Evolutionary conservation across 2,797 vertebrate species (phyloP).

Genomic region (Iguana delicatissima): DNA sequence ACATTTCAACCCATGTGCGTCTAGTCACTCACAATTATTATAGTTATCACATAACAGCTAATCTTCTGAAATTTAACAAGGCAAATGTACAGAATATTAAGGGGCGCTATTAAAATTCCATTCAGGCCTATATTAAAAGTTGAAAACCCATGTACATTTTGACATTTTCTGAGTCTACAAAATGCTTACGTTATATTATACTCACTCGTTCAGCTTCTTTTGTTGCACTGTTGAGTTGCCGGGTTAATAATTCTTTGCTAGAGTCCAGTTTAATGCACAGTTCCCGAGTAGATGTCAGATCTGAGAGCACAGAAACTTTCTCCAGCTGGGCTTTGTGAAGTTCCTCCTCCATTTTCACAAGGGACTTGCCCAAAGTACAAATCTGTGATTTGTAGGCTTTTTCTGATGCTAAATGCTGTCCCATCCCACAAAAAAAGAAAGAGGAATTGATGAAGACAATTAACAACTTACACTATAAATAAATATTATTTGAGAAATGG

Average conservation of each 20-base stretch:
- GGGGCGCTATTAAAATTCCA: not conserved
- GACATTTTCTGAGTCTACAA: slow-evolving; percentile 12
- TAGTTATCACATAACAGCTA: not conserved
- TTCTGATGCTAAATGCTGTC: slow-evolving; percentile 77
- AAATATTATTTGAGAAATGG: not conserved
- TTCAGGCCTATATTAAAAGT: not conserved
- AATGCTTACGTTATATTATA: slow-evolving; percentile 46
- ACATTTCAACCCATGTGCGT: not conserved
- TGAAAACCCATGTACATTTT: not conserved
- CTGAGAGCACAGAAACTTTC: slow-evolving; percentile 73
- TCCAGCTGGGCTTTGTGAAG: slow-evolving; percentile 75
- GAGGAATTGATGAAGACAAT: slow-evolving; percentile 15
- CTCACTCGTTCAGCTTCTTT: slow-evolving; percentile 78
- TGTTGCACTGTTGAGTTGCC: slow-evolving; percentile 73
- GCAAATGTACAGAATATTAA: not conserved
- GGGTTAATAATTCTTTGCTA: slow-evolving; percentile 80
- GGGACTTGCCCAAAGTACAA: slow-evolving; percentile 75
- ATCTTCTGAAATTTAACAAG: not conserved
- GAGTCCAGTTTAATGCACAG: slow-evolving; percentile 83
- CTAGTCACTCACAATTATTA: too few species aligned
- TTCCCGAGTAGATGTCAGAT: slow-evolving; percentile 80
- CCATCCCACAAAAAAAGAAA: slow-evolving; percentile 19
- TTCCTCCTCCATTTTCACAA: slow-evolving; percentile 79
- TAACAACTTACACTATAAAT: not conserved
- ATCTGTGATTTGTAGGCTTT: slow-evolving; percentile 77